Evolutionary conservation across 2,113 vertebrate species (phyloP), one percentile per base, ranked within the genome.

Genomic region (Scomber colias): DNA sequence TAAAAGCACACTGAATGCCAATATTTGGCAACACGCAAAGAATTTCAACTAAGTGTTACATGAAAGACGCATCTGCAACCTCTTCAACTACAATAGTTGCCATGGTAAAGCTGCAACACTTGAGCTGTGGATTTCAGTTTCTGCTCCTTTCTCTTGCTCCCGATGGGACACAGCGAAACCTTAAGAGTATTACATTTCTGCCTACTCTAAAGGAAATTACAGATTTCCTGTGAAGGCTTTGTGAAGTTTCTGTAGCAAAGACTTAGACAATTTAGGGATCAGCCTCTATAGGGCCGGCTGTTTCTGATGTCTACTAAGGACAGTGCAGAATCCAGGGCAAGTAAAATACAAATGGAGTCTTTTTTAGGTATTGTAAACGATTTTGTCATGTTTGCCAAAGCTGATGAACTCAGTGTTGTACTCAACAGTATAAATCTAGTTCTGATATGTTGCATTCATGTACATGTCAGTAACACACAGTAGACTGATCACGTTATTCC

Each of bases 41-140:
- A 71, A 62, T 73, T 64, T 30, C 73, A 68, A 62, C 57, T 30
- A 78, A 85, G 61, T 53, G 77, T 54, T 68, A 24, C 3, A 40
- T 77, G 71, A 84, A 75, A 81, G 70, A 80, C 83, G 88, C 87
- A 87, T 88, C 81, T 90, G 89, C 79, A 77, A 46, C 71, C 75
- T 82, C 81, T 83, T 85, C 81, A 88, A 0, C 46, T 44, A 81
- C 77, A 86, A 66, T 40, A 15, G 87, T 83, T 81, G 81, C 76
- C 68, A 87, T 83, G 77, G 74, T 61, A 69, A 83, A 90, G 61
- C 74, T 51, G 68, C 46, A 55, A 68, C 56, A 46, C 74, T 85
- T 40, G 31, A 85, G 45, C 5, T 2, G 2, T 11, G 27, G 63
- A 59, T 76, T 77, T 63, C 44, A 68, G 46, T 50, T 71, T 56